Evolutionary conservation across 35 echinoderm and acorn worm genomes (phyloP).

Genomic region (Apostichopus californicus): DNA sequence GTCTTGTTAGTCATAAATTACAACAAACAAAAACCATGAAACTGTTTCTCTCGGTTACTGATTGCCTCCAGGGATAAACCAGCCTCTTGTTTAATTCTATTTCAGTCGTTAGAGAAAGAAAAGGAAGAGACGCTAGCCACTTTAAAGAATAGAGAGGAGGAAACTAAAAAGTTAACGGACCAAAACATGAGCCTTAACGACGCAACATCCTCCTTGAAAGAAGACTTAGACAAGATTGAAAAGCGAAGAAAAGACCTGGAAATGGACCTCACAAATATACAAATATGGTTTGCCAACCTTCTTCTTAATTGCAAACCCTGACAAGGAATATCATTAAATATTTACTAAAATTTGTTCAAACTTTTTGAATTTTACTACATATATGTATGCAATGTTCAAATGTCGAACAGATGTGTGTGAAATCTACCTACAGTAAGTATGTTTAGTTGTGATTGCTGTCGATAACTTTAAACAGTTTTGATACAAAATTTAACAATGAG

Average conservation of each 20-base stretch:
- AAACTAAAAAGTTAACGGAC: constrained; percentile 67
- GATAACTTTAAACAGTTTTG: no score
- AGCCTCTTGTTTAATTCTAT: not conserved
- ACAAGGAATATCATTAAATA: no score
- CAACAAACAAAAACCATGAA: no score
- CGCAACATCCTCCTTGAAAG: constrained; percentile 70
- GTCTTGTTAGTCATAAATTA: no score
- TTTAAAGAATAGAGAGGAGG: constrained; percentile 66
- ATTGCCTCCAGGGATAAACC: not conserved
- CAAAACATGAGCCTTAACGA: constrained; percentile 74
- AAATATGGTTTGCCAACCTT: constrained; percentile 4
- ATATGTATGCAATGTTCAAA: no score
- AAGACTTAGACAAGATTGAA: constrained; percentile 79
- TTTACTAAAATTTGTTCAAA: no score
- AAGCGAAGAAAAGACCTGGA: constrained; percentile 78
- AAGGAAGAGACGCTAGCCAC: constrained; percentile 72
- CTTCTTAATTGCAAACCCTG: not conserved
- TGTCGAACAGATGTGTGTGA: no score
- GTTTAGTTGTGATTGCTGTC: no score
- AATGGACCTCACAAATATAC: constrained; percentile 56
- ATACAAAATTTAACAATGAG: no score
- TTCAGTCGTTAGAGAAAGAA: constrained; percentile 71
- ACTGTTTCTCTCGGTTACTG: not conserved
- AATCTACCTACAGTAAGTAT: no score
- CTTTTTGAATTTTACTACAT: no score